These are phyloP conservation scores for Furcula furcula DNA, from an alignment of 2,888 invertebrate species.

Conservation along the genomic window DNA sequence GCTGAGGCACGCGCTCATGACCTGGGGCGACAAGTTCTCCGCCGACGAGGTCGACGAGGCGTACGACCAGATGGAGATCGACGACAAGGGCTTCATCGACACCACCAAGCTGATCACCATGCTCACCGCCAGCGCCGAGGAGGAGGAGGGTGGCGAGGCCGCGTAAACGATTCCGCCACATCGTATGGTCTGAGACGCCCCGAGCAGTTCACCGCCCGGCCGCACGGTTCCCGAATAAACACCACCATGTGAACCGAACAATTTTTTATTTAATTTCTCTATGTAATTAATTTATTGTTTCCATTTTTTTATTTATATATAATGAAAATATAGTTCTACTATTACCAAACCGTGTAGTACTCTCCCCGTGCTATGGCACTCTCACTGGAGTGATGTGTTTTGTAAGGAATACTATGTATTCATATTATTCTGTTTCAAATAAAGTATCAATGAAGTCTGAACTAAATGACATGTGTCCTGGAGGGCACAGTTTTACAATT, in stretches of 20 bases:
- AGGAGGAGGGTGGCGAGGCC: constrained; percentile 85
- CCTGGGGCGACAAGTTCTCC: constrained; percentile 96
- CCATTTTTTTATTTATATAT: constrained; percentile 78
- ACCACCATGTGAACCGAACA: constrained; percentile 60
- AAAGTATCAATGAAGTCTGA: constrained; percentile 69
- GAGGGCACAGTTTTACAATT: constrained; percentile 52
- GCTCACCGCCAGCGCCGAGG: constrained; percentile 93
- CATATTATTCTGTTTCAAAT: constrained; percentile 63
- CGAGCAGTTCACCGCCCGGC: constrained; percentile 44
- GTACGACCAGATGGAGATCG: constrained; percentile 95
- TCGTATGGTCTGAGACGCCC: constrained; percentile 25
- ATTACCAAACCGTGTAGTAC: constrained; percentile 67
- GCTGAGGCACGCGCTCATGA: constrained; percentile 95
- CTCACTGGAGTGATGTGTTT: constrained; percentile 10
- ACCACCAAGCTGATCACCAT: constrained; percentile 92
- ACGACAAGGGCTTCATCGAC: constrained; percentile 95
- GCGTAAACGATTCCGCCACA: constrained; percentile 53
- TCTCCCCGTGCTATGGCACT: constrained; percentile 42
- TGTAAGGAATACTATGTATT: constrained; percentile 71
- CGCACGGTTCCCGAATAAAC: constrained; percentile 59
- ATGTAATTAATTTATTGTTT: constrained; percentile 76
- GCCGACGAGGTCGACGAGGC: constrained; percentile 95
- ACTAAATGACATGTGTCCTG: constrained; percentile 55
- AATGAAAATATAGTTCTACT: constrained; percentile 79
- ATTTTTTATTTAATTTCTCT: constrained; percentile 68